Evolutionary conservation across 2,113 vertebrate species (phyloP), one percentile per base, ranked within the genome.

Genomic region (Sakesphorus luctuosus): DNA sequence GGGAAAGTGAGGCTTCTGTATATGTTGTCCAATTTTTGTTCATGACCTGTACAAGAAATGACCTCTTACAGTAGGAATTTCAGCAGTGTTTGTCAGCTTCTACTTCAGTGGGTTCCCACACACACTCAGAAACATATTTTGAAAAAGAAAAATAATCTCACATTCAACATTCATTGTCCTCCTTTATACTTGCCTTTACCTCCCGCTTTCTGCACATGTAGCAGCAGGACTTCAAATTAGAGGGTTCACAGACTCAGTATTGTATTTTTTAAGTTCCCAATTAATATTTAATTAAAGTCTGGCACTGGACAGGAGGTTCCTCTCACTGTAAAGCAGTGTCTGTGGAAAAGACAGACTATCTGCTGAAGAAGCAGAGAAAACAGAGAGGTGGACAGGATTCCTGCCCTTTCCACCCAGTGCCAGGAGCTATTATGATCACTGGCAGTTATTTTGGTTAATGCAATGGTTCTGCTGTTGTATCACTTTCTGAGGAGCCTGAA

Each of bases 201-300:
- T 92, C 89, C 28, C 31, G 7, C 8, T 11, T 85, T 52, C 63
- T 77, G 38, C 52, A 50, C 25, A 59, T 0, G 1, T 66, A 58
- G 50, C 12, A 63, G 18, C 8, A 76, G 26, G 52, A 84, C 71
- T 90, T 91, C 35, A 89, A 81, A 74, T 77, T 47, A 76, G 29
- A 85, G 7, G 38, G 16, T 66, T 90, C 62, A 49, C 7, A 86
- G 75, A 23, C 15, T 19, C 26, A 25, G 47, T 68, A 38, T 63
- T 89, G 72, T 85, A 72, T 82, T 91, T 94, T 87, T 93, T 71
- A 83, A 71, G 33, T 38, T 86, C 33, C 46, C 8, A 81, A 78
- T 85, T 88, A 83, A 77, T 76, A 88, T 77, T 80, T 84, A 81
- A 87, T 43, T 59, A 52, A 93, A 72, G 33, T 62, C 21, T 58